Conservation (phyloP, 2,797 vertebrate species). For the Diplodus sargus region DNA sequence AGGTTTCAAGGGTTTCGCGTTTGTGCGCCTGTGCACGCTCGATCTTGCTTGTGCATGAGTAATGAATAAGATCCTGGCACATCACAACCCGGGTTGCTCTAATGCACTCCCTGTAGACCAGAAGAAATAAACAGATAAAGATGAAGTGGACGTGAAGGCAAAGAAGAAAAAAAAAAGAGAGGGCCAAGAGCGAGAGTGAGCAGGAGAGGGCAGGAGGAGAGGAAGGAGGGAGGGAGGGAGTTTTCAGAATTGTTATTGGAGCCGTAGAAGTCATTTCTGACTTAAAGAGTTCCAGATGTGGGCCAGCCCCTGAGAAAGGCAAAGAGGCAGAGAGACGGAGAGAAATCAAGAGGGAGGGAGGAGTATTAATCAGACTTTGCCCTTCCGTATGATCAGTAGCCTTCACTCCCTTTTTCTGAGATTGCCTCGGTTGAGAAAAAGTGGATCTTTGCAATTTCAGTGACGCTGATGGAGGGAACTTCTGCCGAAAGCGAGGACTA, state of each 20-base stretch:
- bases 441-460: constrained; percentile 19
- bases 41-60: constrained; percentile 55
- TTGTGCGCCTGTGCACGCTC: constrained; percentile 25
- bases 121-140: constrained; percentile 81
- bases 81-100: constrained; percentile 68
- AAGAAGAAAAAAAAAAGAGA: constrained; percentile 32
- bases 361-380: constrained; percentile 55
- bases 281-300: constrained; percentile 90
- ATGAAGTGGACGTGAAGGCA: constrained; percentile 65
- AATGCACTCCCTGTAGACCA: constrained; percentile 75
- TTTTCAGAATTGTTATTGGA: constrained; percentile 85
- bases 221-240: constrained; percentile 46
- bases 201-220: constrained; percentile 58
- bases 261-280: constrained; percentile 84
- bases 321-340: constrained; percentile 35
- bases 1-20: constrained; percentile 39
- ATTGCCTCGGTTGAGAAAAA: constrained; percentile 28
- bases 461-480: constrained; percentile 8
- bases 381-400: constrained; percentile 55
- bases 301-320: constrained; percentile 71
- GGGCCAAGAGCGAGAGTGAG: constrained; percentile 49
- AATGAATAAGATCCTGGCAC: constrained; percentile 82
- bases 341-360: constrained; percentile 60
- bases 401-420: constrained; percentile 11
- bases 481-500: constrained; percentile 35